These are phyloP conservation scores for Onychorhynchus coronatus DNA, from an alignment of 2,113 vertebrate species.

Conservation along the genomic window DNA sequence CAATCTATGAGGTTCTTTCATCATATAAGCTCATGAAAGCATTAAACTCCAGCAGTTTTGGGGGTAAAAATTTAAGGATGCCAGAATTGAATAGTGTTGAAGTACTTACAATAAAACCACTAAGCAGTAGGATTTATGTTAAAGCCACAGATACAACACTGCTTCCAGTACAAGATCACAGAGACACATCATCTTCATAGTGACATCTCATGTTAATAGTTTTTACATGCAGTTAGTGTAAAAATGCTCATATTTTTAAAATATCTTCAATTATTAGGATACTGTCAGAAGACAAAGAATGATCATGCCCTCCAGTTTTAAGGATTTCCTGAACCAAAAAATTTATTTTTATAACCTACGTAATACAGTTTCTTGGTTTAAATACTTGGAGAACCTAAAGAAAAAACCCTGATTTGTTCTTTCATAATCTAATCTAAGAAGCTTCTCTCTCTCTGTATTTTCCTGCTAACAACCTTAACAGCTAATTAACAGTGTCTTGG, in stretches of 20 bases:
- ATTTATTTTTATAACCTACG: neutral
- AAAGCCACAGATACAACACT: neutral
- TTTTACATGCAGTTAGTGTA: neutral
- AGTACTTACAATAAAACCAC: neutral
- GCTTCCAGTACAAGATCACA: neutral
- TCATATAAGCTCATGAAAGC: neutral
- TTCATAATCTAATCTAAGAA: neutral
- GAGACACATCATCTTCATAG: neutral
- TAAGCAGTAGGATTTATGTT: neutral
- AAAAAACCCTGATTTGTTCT: neutral
- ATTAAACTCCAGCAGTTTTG: neutral
- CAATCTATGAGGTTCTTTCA: neutral
- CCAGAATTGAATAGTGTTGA: neutral
- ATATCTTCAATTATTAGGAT: neutral
- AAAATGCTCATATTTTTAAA: neutral
- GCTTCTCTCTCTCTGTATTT: neutral
- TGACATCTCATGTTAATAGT: neutral
- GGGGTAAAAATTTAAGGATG: neutral
- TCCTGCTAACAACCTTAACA: neutral
- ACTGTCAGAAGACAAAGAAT: neutral
- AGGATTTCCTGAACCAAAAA: neutral
- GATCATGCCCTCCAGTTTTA: neutral
- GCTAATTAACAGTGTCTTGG: neutral
- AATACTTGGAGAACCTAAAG: neutral
- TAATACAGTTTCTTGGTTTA: neutral